Base-by-base conservation (phyloP, 2,888 invertebrate species). In the Allygus modestus region DNA sequence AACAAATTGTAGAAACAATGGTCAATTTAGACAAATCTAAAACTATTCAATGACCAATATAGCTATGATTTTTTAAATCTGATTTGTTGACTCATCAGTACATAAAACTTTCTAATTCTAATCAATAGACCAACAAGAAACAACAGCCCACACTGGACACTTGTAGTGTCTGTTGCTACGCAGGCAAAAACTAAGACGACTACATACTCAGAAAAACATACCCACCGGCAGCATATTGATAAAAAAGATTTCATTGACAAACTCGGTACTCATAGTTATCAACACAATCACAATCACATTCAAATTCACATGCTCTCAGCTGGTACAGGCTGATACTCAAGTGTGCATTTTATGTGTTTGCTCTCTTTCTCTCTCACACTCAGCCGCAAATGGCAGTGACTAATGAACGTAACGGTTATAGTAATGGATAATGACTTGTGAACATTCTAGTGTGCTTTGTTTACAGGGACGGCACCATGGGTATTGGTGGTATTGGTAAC, bases 231-330 rank as follows among this genome's bases (percentile, higher is more conserved):
- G 12, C 23, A 65, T 28, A 65, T 65, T 65, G 31, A 65, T 65
- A 17, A 65, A 65, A 65, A 65, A 65, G 28, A 65, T 31, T 65
- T 65, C 65, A 65, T 65, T 65, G 65, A 65, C 15, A 31, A 65
- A 65, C 65, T 65, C 65, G 7, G 28, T 28, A 31, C 65, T 31
- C 65, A 65, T 65, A 20, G 65, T 65, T 65, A 31, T 28, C 26
- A 54, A 54, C 54, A 51, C 51, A 51, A 37, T 37, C 4, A 11
- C n/a, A n/a, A n/a, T n/a, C n/a, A n/a, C n/a, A 37, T 7, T 23
- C 23, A n/a, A 9, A 23, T 12, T 17, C 4, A 65, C 26, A 65
- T 28, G 31, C 20, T 65, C 28, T 31, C 12, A 15, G 28, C 65
- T 28, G 65, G 65, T 20, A 31, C 65, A 2, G 65, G 5, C 15